phyloP scores from a whole-genome alignment of 2,113 vertebrate genomes.

The Heterotilapia buettikoferi region DNA sequence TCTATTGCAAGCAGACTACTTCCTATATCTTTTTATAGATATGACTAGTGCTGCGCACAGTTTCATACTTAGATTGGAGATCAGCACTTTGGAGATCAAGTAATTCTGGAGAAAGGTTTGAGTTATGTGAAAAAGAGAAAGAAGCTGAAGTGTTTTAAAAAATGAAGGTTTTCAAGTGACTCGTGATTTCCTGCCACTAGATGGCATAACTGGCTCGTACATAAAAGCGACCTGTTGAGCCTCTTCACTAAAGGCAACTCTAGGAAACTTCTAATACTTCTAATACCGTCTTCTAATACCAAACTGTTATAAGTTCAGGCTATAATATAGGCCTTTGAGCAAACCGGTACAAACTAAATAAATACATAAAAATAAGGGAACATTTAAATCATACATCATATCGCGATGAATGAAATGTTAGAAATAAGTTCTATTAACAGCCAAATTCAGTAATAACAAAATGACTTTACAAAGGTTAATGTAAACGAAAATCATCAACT shows the following conservation, averaged over 20 bases:
- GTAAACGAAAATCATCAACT: not conserved
- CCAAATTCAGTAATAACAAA: not conserved
- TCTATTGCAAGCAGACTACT: not conserved
- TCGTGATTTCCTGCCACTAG: constrained; percentile 35
- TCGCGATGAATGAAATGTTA: not conserved
- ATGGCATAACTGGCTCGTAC: constrained; percentile 41
- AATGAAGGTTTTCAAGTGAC: not conserved
- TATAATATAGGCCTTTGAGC: not conserved
- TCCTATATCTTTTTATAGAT: not conserved
- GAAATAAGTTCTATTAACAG: not conserved
- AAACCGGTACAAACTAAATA: not conserved
- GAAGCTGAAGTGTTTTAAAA: not conserved
- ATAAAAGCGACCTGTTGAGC: not conserved
- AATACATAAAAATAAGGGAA: not conserved
- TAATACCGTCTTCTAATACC: not conserved
- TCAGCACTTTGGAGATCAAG: not conserved
- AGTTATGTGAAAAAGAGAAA: not conserved
- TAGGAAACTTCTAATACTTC: not conserved
- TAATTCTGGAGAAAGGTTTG: not conserved
- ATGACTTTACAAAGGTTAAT: not conserved
- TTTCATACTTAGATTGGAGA: not conserved
- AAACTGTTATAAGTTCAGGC: not conserved
- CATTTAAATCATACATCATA: not conserved
- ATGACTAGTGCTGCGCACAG: not conserved
- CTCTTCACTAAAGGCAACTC: not conserved